Base-by-base conservation (phyloP, 2,888 invertebrate species). In the Platycheirus albimanus region DNA sequence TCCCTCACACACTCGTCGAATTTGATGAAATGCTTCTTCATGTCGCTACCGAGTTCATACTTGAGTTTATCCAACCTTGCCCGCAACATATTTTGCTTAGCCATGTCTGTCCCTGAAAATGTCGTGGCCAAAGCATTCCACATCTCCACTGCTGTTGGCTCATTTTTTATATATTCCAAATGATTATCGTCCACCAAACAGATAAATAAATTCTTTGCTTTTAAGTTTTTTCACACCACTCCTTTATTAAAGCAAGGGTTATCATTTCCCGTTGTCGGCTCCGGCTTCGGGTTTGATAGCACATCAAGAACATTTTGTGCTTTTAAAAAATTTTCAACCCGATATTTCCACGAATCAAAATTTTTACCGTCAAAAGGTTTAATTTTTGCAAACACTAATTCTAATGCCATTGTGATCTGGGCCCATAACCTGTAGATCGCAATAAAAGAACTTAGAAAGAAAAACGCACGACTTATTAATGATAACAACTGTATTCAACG, bases 91-190 rank as follows among this genome's bases (percentile, higher is more conserved):
- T 85, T 85, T 56, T 69, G 78, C 7, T 85, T 85, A 1, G 78
- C 74, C 56, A 71, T 69, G n/a, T 81, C 77, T n/a, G 74, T 83
- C 1, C 75, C 75, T n/a, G 81, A 79, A 41, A 75, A 80, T 6
- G 67, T 28, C n/a, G 10, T 10, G 1, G 33, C 33, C 17, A 85
- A 19, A 7, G 66, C 52, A 15, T n/a, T 54, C 72, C 77, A 81
- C 77, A 85, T 81, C 0, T 70, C 52, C 47, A 49, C 72, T 3
- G 81, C 85, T 0, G 64, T 77, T 7, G 66, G 13, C 24, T 85
- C 80, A 20, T 74, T 41, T 80, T 80, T 76, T 7, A 85, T 77
- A 24, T 72, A 77, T 4, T 84, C 67, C 24, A 84, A 11, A 33
- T 75, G 66, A 28, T 79, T 71, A 36, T 84, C 71, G 56, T 79